phyloP scores from a whole-genome alignment of 2,113 vertebrate species.

The Actinemys pallida region DNA sequence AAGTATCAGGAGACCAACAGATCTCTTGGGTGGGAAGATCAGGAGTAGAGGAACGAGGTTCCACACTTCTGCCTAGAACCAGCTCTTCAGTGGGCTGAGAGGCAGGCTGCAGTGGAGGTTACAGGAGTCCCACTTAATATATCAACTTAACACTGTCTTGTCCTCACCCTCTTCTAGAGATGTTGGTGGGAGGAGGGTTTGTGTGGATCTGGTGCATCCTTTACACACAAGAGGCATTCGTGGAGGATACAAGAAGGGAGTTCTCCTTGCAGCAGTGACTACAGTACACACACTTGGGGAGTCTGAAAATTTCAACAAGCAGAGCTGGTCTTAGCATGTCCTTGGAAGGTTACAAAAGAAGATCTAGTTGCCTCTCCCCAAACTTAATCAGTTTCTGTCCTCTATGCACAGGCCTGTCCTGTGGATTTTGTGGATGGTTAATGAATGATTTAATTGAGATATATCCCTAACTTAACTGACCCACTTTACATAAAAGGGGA shows the following conservation, averaged over 20 bases:
- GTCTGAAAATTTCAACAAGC: background rate
- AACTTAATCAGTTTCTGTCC: background rate
- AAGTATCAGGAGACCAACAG: background rate
- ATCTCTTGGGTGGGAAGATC: background rate
- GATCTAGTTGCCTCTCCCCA: background rate
- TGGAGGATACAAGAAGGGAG: background rate
- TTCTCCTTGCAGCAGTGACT: background rate
- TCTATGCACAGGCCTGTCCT: background rate
- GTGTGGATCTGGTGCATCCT: background rate
- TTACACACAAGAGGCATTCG: background rate
- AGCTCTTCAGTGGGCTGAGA: background rate
- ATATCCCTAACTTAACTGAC: background rate
- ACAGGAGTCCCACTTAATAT: too few species aligned
- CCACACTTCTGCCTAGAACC: background rate
- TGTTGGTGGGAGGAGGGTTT: background rate
- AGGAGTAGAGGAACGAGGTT: background rate
- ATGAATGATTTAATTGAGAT: background rate
- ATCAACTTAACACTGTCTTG: background rate
- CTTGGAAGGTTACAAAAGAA: background rate
- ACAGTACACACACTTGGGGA: background rate
- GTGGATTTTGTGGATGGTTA: background rate
- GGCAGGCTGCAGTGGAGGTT: too few species aligned
- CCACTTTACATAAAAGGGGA: background rate
- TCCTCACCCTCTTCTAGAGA: background rate
- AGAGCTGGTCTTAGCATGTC: background rate